These are phyloP conservation scores for Acronicta alni DNA, from an alignment of 2,888 invertebrate genomes.

Conservation along the genomic window DNA sequence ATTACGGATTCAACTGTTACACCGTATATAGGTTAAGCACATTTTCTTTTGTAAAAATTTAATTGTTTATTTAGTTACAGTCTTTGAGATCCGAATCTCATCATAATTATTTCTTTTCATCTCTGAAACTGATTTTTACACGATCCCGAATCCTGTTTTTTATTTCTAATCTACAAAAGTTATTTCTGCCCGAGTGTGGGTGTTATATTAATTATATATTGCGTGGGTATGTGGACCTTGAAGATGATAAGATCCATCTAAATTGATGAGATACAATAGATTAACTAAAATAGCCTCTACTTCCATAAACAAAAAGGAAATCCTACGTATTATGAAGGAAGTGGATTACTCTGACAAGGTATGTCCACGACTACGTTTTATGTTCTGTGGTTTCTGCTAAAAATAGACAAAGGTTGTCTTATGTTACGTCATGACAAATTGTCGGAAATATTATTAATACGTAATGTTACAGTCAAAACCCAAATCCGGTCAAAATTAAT, in stretches of 20 bases:
- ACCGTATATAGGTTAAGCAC: too few species aligned
- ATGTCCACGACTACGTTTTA: background rate
- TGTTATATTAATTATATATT: background rate
- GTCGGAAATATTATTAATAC: background rate
- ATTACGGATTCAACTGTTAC: too few species aligned
- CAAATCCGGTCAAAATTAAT: too few species aligned
- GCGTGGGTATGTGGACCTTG: conserved; percentile 8
- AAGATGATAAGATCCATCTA: conserved; percentile 21
- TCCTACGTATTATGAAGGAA: conserved; percentile 2
- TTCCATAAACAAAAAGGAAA: conserved; percentile 2
- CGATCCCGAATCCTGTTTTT: too few species aligned
- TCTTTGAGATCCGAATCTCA: too few species aligned
- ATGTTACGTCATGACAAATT: background rate
- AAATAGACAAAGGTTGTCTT: background rate
- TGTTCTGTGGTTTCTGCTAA: conserved; percentile 1
- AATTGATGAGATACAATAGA: conserved; percentile 37
- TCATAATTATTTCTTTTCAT: too few species aligned
- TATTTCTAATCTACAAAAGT: too few species aligned
- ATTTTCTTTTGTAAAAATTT: too few species aligned
- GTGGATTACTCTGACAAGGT: conserved; percentile 10
- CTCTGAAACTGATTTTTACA: too few species aligned
- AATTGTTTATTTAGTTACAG: too few species aligned
- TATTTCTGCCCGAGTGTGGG: background rate
- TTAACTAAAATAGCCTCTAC: conserved; percentile 17
- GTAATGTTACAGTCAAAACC: too few species aligned